A percentile compares a stretch with the other conserved stretches of the same genome.
These are phyloP conservation scores for Diachrysia chrysitis DNA, from an alignment of 2,888 invertebrate species.

Conservation along the genomic window DNA sequence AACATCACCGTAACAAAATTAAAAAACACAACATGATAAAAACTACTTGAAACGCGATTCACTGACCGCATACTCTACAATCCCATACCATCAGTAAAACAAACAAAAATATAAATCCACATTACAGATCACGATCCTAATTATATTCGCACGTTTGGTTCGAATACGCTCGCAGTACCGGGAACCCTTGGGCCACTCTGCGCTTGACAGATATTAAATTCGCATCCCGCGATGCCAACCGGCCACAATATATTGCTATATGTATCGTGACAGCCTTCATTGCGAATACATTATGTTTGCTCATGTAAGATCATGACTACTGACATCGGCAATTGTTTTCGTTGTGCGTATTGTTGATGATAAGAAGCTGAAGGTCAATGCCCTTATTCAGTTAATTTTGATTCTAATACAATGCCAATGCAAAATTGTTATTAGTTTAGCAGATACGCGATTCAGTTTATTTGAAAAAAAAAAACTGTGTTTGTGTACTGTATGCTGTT, in stretches of 20 bases:
- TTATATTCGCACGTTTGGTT: constrained; percentile 52
- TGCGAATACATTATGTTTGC: constrained; percentile 62
- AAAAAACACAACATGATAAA: background rate
- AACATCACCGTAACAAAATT: background rate
- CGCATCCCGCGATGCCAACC: constrained; percentile 77
- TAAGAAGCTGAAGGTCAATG: background rate
- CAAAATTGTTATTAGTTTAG: too few relatives aligned
- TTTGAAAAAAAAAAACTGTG: too few relatives aligned
- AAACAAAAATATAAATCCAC: constrained; percentile 23
- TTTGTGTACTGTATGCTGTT: too few relatives aligned
- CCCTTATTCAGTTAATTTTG: too few relatives aligned
- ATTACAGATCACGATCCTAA: constrained; percentile 29
- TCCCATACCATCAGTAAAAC: constrained; percentile 17
- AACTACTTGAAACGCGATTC: background rate
- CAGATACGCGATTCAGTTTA: too few relatives aligned
- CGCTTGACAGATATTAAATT: constrained; percentile 87
- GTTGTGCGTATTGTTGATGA: constrained; percentile 4
- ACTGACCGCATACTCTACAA: constrained; percentile 8
- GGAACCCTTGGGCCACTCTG: constrained; percentile 72
- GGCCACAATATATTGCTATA: constrained; percentile 79
- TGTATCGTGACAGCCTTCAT: constrained; percentile 59
- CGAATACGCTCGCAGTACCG: constrained; percentile 61
- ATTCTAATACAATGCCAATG: too few relatives aligned
- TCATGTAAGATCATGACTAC: constrained; percentile 50
- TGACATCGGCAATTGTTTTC: constrained; percentile 33